Base-by-base conservation (phyloP, 23 tunicate species). In the Styela plicata region DNA sequence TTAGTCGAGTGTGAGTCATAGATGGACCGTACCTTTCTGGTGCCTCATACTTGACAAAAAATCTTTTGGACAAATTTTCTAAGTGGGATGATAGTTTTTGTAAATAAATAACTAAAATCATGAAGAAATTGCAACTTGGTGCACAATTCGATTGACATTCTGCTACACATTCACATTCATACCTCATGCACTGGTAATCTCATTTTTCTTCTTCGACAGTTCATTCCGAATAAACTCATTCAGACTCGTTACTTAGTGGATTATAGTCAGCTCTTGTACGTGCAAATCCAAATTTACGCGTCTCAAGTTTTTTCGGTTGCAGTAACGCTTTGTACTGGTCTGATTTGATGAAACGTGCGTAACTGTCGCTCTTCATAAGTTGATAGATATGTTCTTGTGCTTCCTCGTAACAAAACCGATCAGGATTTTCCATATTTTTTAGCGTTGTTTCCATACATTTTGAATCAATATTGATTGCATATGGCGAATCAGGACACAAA, bases 371-470 rank as follows among this genome's bases (percentile, higher is more conserved):
- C 79, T 90, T 95, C 99, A 95, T 95, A 71, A 95, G 79, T 2
- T 88, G 89, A 74, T 86, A 95, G 31, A 95, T 95, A 74, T 95
- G 99, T 63, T 95, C 96, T 63, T 87, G 99, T 33, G 98, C 98
- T 69, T 94, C 82, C 36, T 93, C 98, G 75, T 83, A 93, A 36
- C 98, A 93, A 82, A 84, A 93, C 24, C 98, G 84, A 36, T 82
- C 88, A 2, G 92, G 90, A 66, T 80, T 85, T 44, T 85, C 85
- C 89, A 87, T 93, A 74, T 88, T 93, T 27, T 80, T 84, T 21
- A 84, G 27, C 20, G 90, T 83, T 68, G 71, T 79, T 24, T 93
- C 98, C 66, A 82, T 80, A 23, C 91, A 80, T 82, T 88, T 88
- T 29, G 98, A 93, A 85, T 93, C 98, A 28, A 93, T 85, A 61